phyloP scores from a whole-genome alignment of 1,140 invertebrate species.

The Trialeurodes vaporariorum region DNA sequence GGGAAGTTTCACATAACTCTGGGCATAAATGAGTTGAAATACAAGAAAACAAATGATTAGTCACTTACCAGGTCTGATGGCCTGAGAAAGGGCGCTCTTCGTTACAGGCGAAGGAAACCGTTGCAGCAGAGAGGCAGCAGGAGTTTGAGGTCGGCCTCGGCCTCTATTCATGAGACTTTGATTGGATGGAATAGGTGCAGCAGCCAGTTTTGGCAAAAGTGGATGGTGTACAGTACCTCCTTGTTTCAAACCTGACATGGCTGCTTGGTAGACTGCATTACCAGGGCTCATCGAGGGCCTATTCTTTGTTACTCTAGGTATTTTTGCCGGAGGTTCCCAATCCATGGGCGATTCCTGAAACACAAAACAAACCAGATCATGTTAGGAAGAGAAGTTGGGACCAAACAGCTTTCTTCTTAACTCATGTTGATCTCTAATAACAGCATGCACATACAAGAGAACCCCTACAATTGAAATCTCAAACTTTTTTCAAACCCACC shows the following conservation, averaged over 20 bases:
- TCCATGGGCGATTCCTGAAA: constrained; percentile 63
- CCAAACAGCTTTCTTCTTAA: too few relatives aligned
- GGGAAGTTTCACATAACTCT: background rate
- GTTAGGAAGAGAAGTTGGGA: too few relatives aligned
- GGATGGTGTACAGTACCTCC: constrained; percentile 39
- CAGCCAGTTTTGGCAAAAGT: constrained; percentile 39
- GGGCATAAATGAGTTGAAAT: too few relatives aligned
- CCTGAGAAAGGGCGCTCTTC: background rate
- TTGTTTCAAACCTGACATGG: constrained; percentile 32
- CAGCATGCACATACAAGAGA: too few relatives aligned
- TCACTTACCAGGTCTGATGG: background rate
- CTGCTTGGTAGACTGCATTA: constrained; percentile 28
- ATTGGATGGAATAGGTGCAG: constrained; percentile 5
- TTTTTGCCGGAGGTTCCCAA: constrained; percentile 87
- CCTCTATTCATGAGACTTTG: constrained; percentile 27
- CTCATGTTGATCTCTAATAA: too few relatives aligned
- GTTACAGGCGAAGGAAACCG: background rate
- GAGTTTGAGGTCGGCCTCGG: constrained; percentile 32
- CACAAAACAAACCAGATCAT: too few relatives aligned
- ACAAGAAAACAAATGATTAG: background rate
- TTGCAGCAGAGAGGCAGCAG: constrained; percentile 2
- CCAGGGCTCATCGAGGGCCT: constrained; percentile 32
- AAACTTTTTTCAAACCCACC: too few relatives aligned
- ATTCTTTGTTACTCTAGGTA: constrained; percentile 55
- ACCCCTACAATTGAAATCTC: too few relatives aligned